Conservation (phyloP, 2,888 invertebrate genomes). For the Meta bourneti region DNA sequence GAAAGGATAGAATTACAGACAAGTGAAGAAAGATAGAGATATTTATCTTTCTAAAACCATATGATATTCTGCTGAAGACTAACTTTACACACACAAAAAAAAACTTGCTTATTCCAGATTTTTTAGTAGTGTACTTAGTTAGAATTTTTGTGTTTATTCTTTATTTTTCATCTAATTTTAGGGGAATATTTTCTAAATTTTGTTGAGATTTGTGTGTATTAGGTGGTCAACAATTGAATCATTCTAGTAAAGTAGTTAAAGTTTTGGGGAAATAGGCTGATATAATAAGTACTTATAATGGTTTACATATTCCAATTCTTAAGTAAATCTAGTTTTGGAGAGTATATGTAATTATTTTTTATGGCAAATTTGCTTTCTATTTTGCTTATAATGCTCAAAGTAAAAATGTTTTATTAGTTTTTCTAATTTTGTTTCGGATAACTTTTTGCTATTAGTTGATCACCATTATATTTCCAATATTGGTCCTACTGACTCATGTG, state of each 20-base stretch:
- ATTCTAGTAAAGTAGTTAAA: neutral
- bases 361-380: no score
- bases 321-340: no score
- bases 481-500: constrained; percentile 1
- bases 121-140: constrained; percentile 9
- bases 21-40: constrained; percentile 18
- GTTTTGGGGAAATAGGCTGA: no score
- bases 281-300: no score
- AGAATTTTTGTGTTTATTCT: neutral
- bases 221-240: constrained; percentile 7
- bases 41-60: neutral
- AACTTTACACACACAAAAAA: constrained; percentile 14
- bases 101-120: constrained; percentile 56
- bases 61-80: neutral
- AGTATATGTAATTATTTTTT: no score
- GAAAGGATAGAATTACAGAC: constrained; percentile 28
- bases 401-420: no score
- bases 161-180: constrained; percentile 1
- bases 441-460: constrained; percentile 2
- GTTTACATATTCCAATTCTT: no score
- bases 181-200: neutral
- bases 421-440: neutral
- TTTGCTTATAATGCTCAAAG: no score
- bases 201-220: constrained; percentile 7
- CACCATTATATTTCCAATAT: constrained; percentile 12